A percentile compares a stretch with the other conserved stretches of the same genome.
These are phyloP conservation scores for Chrysotoxum bicinctum DNA, from an alignment of 2,888 invertebrate species.

Conservation along the genomic window DNA sequence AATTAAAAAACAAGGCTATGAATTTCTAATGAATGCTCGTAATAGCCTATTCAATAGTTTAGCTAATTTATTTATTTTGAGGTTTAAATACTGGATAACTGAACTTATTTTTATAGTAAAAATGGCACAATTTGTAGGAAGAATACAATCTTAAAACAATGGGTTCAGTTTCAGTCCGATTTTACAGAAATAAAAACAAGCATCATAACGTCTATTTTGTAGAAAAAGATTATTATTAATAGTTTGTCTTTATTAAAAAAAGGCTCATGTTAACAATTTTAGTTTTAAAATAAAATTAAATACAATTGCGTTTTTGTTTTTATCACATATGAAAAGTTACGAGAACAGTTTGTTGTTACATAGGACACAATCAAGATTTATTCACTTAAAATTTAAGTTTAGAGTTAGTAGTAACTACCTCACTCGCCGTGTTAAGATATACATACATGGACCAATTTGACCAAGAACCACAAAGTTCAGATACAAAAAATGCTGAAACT, in stretches of 20 bases:
- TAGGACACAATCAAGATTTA: constrained; percentile 34
- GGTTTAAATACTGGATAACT: too few species aligned
- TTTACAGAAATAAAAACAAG: neutral
- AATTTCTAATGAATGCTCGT: too few species aligned
- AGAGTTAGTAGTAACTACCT: constrained; percentile 36
- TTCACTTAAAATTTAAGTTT: constrained; percentile 25
- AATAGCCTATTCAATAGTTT: too few species aligned
- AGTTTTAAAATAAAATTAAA: constrained; percentile 45
- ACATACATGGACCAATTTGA: neutral
- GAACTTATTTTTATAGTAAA: too few species aligned
- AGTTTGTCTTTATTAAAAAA: constrained; percentile 3
- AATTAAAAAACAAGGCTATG: too few species aligned
- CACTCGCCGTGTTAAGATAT: constrained; percentile 19
- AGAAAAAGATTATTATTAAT: neutral
- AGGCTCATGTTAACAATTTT: constrained; percentile 39
- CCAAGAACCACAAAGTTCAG: neutral
- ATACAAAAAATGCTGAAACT: neutral
- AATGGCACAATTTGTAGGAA: too few species aligned
- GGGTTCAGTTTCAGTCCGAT: too few species aligned
- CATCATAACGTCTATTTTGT: neutral
- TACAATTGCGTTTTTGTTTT: constrained; percentile 47
- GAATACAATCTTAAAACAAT: too few species aligned
- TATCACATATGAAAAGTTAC: constrained; percentile 64
- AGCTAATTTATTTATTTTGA: too few species aligned
- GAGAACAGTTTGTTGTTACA: constrained; percentile 48